phyloP scores from a whole-genome alignment of 2,113 vertebrate genomes.

The Notarius quadriscutis region DNA sequence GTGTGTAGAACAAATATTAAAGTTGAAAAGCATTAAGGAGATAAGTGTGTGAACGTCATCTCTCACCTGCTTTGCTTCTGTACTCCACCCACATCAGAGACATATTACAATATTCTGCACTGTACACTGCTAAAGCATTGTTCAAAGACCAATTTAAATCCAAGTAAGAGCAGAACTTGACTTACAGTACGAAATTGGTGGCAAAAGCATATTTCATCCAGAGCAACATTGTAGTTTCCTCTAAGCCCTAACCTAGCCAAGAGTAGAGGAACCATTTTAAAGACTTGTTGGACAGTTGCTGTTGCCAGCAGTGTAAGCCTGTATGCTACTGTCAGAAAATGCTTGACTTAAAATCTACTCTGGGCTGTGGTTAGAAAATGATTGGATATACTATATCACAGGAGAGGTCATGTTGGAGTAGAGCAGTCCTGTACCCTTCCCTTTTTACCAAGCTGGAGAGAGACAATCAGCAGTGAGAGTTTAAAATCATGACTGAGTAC shows the following conservation, averaged over 20 bases:
- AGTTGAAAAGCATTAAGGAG: too few species aligned
- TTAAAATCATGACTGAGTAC: background rate
- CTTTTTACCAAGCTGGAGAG: background rate
- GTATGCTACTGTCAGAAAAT: slow-evolving; percentile 35
- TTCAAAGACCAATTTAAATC: slow-evolving; percentile 32
- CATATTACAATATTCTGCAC: background rate
- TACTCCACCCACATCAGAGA: too few species aligned
- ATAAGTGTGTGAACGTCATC: too few species aligned
- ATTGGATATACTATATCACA: slow-evolving; percentile 21
- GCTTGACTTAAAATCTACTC: slow-evolving; percentile 32
- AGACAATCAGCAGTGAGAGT: background rate
- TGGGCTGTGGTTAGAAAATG: slow-evolving; percentile 24
- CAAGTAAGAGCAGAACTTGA: slow-evolving; percentile 39
- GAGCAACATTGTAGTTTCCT: slow-evolving; percentile 47
- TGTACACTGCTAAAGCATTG: slow-evolving; percentile 30
- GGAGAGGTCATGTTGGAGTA: slow-evolving; percentile 23
- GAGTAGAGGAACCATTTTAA: slow-evolving; percentile 48
- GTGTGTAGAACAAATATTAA: too few species aligned
- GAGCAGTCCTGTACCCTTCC: background rate
- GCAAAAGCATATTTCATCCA: slow-evolving; percentile 42
- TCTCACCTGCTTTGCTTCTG: too few species aligned
- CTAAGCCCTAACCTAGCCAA: slow-evolving; percentile 38
- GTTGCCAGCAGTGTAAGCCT: slow-evolving; percentile 44
- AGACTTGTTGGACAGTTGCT: background rate
- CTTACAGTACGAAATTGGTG: slow-evolving; percentile 33